Evolutionary conservation across 2,113 vertebrate genomes (phyloP).

Genomic region (Gnathonemus longibarbis): DNA sequence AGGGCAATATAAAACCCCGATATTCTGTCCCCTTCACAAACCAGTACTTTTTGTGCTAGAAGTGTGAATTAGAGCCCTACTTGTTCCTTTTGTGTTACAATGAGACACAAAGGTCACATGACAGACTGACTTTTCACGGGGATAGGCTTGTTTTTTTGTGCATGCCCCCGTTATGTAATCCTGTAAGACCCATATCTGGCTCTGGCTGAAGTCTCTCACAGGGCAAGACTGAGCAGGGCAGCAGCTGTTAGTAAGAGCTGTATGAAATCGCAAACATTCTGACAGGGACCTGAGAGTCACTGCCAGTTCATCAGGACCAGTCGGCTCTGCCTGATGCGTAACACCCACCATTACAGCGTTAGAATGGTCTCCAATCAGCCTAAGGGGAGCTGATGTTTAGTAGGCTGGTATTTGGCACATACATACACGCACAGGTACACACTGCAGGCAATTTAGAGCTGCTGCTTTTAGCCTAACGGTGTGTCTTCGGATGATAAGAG

Average conservation of each 20-base stretch:
- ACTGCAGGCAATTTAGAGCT: background rate
- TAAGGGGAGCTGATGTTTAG: background rate
- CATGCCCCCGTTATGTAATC: background rate
- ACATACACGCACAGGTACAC: background rate
- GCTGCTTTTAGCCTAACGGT: background rate
- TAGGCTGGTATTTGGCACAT: background rate
- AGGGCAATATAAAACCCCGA: background rate
- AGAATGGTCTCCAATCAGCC: background rate
- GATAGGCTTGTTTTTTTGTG: background rate
- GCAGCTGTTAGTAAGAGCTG: background rate
- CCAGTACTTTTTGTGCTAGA: background rate
- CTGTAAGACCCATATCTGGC: background rate
- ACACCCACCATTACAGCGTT: background rate
- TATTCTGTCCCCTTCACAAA: background rate
- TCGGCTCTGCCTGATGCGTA: background rate
- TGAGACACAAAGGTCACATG: background rate
- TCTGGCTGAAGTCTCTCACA: background rate
- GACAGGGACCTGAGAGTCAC: background rate
- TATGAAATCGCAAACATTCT: background rate
- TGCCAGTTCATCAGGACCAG: background rate
- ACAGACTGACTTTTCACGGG: background rate
- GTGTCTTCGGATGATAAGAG: background rate
- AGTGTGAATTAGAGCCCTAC: background rate
- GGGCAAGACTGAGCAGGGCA: background rate
- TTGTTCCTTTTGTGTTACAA: background rate